phyloP scores from a whole-genome alignment of 2,797 vertebrate species.

The Gadopsis marmoratus region DNA sequence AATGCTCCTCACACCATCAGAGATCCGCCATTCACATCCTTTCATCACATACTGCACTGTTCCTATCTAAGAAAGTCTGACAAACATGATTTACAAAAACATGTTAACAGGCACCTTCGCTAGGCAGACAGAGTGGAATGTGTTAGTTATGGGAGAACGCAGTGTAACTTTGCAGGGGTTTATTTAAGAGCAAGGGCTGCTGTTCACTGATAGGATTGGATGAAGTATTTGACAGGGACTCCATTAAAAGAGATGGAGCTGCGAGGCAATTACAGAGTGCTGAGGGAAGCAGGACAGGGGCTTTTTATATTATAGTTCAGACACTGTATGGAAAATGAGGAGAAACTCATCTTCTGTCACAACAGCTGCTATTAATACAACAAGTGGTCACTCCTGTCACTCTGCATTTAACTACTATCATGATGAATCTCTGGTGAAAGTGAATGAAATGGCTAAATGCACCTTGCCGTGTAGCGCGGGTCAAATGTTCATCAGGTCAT shows the following conservation, averaged over 20 bases:
- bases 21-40: slow-evolving; percentile 19
- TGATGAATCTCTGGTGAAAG: slow-evolving; percentile 62
- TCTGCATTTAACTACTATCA: slow-evolving; percentile 55
- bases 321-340: slow-evolving; percentile 76
- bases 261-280: slow-evolving; percentile 84
- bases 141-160: slow-evolving; percentile 64
- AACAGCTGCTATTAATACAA: slow-evolving; percentile 82
- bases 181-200: slow-evolving; percentile 80
- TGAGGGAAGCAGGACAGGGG: slow-evolving; percentile 79
- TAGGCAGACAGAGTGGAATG: slow-evolving; percentile 13
- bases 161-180: slow-evolving; percentile 70
- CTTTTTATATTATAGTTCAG: slow-evolving; percentile 80
- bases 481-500: slow-evolving; percentile 44
- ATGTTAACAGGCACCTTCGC: slow-evolving; percentile 38
- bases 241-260: slow-evolving; percentile 85
- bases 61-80: slow-evolving; percentile 37
- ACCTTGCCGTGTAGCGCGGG: slow-evolving; percentile 38
- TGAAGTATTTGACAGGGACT: slow-evolving; percentile 85
- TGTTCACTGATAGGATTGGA: slow-evolving; percentile 82
- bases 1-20: background rate
- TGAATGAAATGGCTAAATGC: slow-evolving; percentile 66
- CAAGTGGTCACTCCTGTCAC: slow-evolving; percentile 75
- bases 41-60: slow-evolving; percentile 15
- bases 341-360: slow-evolving; percentile 79
- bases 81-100: slow-evolving; percentile 65